Percentiles rank a stretch among this genome's conserved stretches.
phyloP scores from a whole-genome alignment of 1,140 invertebrate species.

The Homalodisca vitripennis region DNA sequence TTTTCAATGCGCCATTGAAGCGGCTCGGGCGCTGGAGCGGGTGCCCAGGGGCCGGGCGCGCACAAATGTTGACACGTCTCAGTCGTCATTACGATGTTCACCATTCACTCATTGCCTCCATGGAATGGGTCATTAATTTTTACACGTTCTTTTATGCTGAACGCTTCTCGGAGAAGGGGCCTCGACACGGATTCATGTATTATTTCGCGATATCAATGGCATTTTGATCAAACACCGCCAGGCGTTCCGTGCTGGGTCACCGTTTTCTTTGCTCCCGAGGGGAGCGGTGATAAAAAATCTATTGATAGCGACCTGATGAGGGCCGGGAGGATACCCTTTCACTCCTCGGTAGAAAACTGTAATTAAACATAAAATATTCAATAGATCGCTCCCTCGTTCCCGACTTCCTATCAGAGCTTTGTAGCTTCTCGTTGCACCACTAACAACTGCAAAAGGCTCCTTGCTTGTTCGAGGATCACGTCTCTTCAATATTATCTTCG shows the following conservation, averaged over 20 bases:
- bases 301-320: conserved; percentile 31
- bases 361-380: conserved; percentile 34
- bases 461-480: too few species aligned
- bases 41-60: too few species aligned
- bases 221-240: conserved; percentile 32
- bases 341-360: conserved; percentile 33
- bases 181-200: conserved; percentile 22
- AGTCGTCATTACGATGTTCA: conserved; percentile 9
- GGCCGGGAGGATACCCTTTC: conserved; percentile 22
- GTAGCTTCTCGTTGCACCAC: too few species aligned
- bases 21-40: conserved; percentile 3
- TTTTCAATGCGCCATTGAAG: neutral
- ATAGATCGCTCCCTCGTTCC: conserved; percentile 7
- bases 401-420: too few species aligned
- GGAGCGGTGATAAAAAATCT: conserved; percentile 28
- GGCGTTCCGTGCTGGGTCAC: conserved; percentile 9
- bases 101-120: conserved; percentile 12
- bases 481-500: too few species aligned
- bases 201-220: conserved; percentile 31
- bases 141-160: conserved; percentile 33
- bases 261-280: conserved; percentile 9
- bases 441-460: too few species aligned
- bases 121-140: conserved; percentile 33
- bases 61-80: conserved; percentile 8
- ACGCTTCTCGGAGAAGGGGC: conserved; percentile 11